Percentiles rank a stretch among this genome's conserved stretches.
phyloP scores from a whole-genome alignment of 2,888 invertebrate species.

The Drosophila formosana region DNA sequence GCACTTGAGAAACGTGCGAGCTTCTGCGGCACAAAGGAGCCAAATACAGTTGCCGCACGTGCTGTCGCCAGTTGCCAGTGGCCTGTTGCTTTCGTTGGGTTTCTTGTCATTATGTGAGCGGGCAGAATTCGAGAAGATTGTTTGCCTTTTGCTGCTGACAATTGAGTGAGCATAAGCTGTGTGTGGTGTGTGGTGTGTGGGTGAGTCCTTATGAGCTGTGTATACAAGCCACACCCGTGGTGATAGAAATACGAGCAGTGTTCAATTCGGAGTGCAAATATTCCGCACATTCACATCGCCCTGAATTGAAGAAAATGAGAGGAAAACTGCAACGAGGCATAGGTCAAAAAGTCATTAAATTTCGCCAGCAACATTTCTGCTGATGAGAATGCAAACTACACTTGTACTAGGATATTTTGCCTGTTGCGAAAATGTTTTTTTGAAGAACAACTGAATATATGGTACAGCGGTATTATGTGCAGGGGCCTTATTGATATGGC shows the following conservation, averaged over 20 bases:
- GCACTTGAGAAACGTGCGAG: slow-evolving; percentile 2
- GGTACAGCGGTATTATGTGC: neutral
- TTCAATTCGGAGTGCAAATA: slow-evolving; percentile 19
- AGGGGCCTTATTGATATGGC: slow-evolving; percentile 56
- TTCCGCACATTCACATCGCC: slow-evolving; percentile 13
- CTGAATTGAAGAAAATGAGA: neutral
- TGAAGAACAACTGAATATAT: slow-evolving; percentile 3
- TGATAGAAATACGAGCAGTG: slow-evolving; percentile 22
- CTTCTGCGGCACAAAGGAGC: neutral
- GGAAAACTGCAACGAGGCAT: neutral
- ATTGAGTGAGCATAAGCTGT: slow-evolving; percentile 26
- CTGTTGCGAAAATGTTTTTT: neutral
- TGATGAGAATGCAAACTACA: too few species aligned
- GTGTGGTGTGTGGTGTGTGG: slow-evolving; percentile 10
- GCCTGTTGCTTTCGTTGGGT: slow-evolving; percentile 10
- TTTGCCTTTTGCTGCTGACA: slow-evolving; percentile 44
- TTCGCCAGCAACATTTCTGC: neutral
- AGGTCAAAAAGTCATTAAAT: neutral
- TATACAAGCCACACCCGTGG: slow-evolving; percentile 41
- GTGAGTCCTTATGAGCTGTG: slow-evolving; percentile 37
- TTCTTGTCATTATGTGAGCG: slow-evolving; percentile 44
- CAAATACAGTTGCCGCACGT: neutral
- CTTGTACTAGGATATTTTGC: neutral
- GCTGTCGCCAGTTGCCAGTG: neutral
- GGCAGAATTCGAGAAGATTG: slow-evolving; percentile 29